phyloP scores from a whole-genome alignment of 37 sponge, comb jelly and placozoan genomes.

The Tethya wilhelma region DNA sequence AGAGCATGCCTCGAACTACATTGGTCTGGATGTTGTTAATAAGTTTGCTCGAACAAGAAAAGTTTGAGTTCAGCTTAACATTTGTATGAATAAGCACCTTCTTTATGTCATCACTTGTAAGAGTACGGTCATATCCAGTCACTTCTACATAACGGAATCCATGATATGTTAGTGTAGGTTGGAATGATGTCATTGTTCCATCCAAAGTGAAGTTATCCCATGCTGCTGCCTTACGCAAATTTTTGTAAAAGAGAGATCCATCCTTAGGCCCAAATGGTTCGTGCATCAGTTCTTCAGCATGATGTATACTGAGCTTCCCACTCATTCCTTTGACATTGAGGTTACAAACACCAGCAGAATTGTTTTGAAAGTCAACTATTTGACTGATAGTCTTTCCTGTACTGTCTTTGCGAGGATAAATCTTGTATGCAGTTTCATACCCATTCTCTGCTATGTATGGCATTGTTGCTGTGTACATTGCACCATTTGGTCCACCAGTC shows the following conservation, averaged over 20 bases:
- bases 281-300: constrained; percentile 63
- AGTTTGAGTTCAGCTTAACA: constrained; percentile 24
- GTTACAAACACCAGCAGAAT: constrained; percentile 59
- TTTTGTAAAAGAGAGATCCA: constrained; percentile 60
- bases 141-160: constrained; percentile 77
- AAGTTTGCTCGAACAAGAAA: constrained; percentile 27
- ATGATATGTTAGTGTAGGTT: constrained; percentile 73
- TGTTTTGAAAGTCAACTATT: constrained; percentile 67
- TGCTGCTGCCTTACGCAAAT: constrained; percentile 42
- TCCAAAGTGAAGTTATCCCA: constrained; percentile 31
- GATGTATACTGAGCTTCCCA: not conserved
- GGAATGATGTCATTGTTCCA: constrained; percentile 22
- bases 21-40: constrained; percentile 55
- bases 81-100: constrained; percentile 32
- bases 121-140: constrained; percentile 46
- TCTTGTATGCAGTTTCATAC: constrained; percentile 15
- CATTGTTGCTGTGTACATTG: constrained; percentile 31
- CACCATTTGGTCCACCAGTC: constrained; percentile 42
- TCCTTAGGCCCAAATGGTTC: constrained; percentile 54
- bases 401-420: constrained; percentile 14
- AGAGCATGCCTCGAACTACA: constrained; percentile 54
- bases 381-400: constrained; percentile 19
- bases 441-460: constrained; percentile 40
- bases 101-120: constrained; percentile 43
- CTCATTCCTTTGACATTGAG: constrained; percentile 12